Evolutionary conservation across 1,140 invertebrate genomes (phyloP), one percentile per base, ranked within the genome.

Genomic region (Periplaneta americana): DNA sequence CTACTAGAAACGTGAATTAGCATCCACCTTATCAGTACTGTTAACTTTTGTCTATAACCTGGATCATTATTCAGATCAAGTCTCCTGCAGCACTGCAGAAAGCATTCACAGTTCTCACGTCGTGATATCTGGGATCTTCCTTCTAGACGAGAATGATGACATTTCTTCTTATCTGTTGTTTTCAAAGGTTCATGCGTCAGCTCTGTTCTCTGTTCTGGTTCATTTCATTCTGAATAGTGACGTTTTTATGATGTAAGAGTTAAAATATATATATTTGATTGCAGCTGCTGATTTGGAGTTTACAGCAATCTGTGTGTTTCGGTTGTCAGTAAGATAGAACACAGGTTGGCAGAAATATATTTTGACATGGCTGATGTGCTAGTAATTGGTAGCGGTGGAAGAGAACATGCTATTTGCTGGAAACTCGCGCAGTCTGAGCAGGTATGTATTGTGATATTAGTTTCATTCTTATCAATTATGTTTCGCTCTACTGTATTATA

Each of bases 391-490:
- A 91, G 93, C 87, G 98, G 98, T 48, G 98, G 97, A n/a, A 91
- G 98, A 83, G 98, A 99, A 89, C 97, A 99, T 91, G 97, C 97
- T 17, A 91, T 99, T 84, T 93, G 92, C 84, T 98, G 97, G 97
- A 98, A 98, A 89, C 87, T 99, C 11, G 88, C 95, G 1, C 93
- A 97, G 87, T 98, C 96, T 74, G 85, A 90, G 15, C 86, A 91
- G 82, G 91, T 91, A 86, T 87, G 84, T 83, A 83, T 75, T 0
- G 28, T 31, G 15, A 74, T 4, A 28, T 28, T 31, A 18, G 17
- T 17, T 28, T 1, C 28, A 37, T n/a, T 13, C 4, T 34, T 78
- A 36, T 78, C 10, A n/a, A 28, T 2, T 9, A 28, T 34, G 10
- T n/a, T 75, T 75, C 8, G 28, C 74, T 11, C 9, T 18, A 75